phyloP scores from a whole-genome alignment of 2,888 invertebrate genomes.

The Danaus chrysippus region DNA sequence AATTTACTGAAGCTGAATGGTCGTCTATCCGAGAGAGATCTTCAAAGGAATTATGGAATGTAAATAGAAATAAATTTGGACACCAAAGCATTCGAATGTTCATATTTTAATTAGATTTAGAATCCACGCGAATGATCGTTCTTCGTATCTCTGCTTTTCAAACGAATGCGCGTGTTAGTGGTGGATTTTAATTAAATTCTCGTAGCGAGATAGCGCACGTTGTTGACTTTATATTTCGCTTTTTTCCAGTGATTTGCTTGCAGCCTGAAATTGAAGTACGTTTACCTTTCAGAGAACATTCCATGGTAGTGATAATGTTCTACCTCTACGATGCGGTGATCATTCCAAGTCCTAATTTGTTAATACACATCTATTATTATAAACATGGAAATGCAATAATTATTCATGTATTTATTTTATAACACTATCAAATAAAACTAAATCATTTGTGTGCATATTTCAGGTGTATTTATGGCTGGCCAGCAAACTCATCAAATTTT shows the following conservation, averaged over 20 bases:
- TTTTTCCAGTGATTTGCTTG: constrained; percentile 43
- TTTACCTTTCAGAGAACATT: constrained; percentile 41
- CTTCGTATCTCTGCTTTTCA: constrained; percentile 19
- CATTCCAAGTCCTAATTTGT: too few relatives aligned
- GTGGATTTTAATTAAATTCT: constrained; percentile 65
- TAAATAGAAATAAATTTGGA: constrained; percentile 36
- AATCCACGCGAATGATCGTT: constrained; percentile 19
- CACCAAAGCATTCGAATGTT: constrained; percentile 38
- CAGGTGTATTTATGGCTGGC: too few relatives aligned
- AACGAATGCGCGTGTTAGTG: constrained; percentile 41
- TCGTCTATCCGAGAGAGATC: constrained; percentile 28
- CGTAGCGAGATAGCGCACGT: constrained; percentile 44
- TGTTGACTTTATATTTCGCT: constrained; percentile 37
- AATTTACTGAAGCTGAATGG: constrained; percentile 15
- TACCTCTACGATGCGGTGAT: background rate
- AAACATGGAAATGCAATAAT: too few relatives aligned
- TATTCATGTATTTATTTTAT: too few relatives aligned
- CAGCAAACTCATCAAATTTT: too few relatives aligned
- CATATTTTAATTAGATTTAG: constrained; percentile 54
- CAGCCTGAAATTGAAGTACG: constrained; percentile 45
- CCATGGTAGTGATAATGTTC: constrained; percentile 46
- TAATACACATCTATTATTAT: too few relatives aligned
- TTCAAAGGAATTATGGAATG: constrained; percentile 41
- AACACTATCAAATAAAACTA: too few relatives aligned
- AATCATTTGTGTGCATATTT: too few relatives aligned